Evolutionary conservation across 2,888 invertebrate species (phyloP).

Genomic region (Emmelina monodactyla): DNA sequence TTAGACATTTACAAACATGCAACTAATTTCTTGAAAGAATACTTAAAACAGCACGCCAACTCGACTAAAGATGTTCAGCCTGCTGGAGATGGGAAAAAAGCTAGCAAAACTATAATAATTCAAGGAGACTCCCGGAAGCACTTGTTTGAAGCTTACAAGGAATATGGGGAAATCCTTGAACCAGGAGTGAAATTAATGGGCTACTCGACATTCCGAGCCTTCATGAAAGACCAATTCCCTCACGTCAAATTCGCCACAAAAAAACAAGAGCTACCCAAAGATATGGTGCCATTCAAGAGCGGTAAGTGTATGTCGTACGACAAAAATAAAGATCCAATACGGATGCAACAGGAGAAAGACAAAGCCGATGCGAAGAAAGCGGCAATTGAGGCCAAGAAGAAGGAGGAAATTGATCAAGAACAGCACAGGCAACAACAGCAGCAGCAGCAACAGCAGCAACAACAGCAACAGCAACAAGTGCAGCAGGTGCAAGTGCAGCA

Average conservation of each 20-base stretch:
- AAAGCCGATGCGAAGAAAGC: conserved; percentile 60
- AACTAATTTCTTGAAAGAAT: conserved; percentile 77
- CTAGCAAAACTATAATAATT: conserved; percentile 56
- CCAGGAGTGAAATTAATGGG: conserved; percentile 80
- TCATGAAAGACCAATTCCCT: conserved; percentile 83
- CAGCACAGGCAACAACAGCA: conserved; percentile 43
- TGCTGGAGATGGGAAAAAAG: conserved; percentile 51
- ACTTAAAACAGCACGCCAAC: conserved; percentile 72
- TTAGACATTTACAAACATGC: conserved; percentile 81
- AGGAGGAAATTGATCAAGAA: conserved; percentile 53
- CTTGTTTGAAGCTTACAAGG: conserved; percentile 76
- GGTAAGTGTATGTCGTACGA: conserved; percentile 64
- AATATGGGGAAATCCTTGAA: conserved; percentile 74
- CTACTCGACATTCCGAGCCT: conserved; percentile 80
- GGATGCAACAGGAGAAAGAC: conserved; percentile 57
- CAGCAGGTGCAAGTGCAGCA: conserved; percentile 44
- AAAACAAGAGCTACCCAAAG: conserved; percentile 54
- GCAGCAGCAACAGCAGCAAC: conserved; percentile 35
- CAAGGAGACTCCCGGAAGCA: conserved; percentile 70
- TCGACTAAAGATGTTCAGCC: conserved; percentile 60
- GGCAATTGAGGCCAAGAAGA: conserved; percentile 58
- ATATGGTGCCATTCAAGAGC: conserved; percentile 58
- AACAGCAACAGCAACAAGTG: conserved; percentile 33
- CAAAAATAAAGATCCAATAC: conserved; percentile 58
- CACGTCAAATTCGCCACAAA: conserved; percentile 77